Conservation (phyloP, 2,797 vertebrate genomes). For the Thalassophryne amazonica region DNA sequence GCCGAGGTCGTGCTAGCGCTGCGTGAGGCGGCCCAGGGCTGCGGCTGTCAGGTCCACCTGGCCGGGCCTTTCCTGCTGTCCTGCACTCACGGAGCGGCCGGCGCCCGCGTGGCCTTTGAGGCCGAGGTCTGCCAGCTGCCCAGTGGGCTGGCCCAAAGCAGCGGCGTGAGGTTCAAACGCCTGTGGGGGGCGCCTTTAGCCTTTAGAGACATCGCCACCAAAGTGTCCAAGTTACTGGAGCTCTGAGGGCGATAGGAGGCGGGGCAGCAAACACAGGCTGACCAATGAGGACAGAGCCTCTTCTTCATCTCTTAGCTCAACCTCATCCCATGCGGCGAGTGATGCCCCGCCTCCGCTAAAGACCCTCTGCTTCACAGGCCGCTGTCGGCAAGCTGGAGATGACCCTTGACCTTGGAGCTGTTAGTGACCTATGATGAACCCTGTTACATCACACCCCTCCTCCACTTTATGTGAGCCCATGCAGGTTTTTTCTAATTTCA, state of each 20-base stretch:
- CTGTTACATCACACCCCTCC: conserved; percentile 51
- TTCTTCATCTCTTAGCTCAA: conserved; percentile 38
- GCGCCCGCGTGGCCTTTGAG: conserved; percentile 85
- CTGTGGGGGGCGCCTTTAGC: conserved; percentile 87
- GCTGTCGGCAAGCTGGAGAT: conserved; percentile 23
- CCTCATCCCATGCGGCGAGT: conserved; percentile 35
- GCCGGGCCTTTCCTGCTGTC: conserved; percentile 89
- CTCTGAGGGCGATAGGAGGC: conserved; percentile 76
- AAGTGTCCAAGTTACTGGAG: conserved; percentile 89
- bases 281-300: conserved; percentile 25
- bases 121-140: conserved; percentile 91
- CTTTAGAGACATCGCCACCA: conserved; percentile 87
- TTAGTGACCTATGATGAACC: conserved; percentile 52
- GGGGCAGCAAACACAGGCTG: conserved; percentile 46
- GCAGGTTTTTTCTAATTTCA: conserved; percentile 21
- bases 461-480: conserved; percentile 34
- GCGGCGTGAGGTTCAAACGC: conserved; percentile 86
- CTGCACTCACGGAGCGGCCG: conserved; percentile 85
- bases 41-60: conserved; percentile 85
- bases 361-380: conserved; percentile 47
- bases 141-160: conserved; percentile 78
- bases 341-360: conserved; percentile 51
- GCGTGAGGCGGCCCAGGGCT: conserved; percentile 81
- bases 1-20: conserved; percentile 86
- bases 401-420: conserved; percentile 50